Evolutionary conservation across 2,797 vertebrate species (phyloP).

Genomic region (Cercopithecus petaurista): DNA sequence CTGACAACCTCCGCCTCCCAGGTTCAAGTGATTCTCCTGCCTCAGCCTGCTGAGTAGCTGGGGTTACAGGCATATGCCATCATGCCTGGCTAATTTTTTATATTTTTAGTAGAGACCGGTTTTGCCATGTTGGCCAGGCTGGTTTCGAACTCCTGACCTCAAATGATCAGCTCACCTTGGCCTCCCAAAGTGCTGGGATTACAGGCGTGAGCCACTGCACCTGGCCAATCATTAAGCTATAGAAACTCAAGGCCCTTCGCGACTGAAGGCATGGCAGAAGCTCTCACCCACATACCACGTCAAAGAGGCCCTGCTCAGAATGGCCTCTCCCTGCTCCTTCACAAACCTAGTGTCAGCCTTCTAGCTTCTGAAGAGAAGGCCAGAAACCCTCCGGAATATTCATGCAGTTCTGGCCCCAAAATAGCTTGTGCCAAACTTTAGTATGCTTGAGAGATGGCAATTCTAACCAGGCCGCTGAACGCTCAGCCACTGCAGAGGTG

Average conservation of each 20-base stretch:
- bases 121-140: too few species aligned
- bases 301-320: neutral
- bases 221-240: neutral
- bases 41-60: too few species aligned
- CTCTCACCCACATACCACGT: neutral
- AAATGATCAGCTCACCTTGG: too few species aligned
- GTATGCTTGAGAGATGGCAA: neutral
- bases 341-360: neutral
- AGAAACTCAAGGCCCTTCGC: neutral
- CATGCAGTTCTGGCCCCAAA: neutral
- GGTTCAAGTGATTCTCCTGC: too few species aligned
- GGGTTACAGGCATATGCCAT: too few species aligned
- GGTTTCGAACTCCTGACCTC: too few species aligned
- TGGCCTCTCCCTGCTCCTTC: too few species aligned
- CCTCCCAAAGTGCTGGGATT: too few species aligned
- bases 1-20: too few species aligned
- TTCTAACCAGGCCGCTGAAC: neutral
- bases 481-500: neutral
- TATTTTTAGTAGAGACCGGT: too few species aligned
- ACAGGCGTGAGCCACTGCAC: too few species aligned
- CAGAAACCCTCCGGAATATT: neutral
- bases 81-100: too few species aligned
- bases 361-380: neutral
- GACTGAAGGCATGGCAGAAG: neutral
- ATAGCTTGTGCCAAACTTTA: neutral